These are phyloP conservation scores for Apodemus sylvaticus DNA, from an alignment of 2,113 vertebrate species.

Conservation along the genomic window DNA sequence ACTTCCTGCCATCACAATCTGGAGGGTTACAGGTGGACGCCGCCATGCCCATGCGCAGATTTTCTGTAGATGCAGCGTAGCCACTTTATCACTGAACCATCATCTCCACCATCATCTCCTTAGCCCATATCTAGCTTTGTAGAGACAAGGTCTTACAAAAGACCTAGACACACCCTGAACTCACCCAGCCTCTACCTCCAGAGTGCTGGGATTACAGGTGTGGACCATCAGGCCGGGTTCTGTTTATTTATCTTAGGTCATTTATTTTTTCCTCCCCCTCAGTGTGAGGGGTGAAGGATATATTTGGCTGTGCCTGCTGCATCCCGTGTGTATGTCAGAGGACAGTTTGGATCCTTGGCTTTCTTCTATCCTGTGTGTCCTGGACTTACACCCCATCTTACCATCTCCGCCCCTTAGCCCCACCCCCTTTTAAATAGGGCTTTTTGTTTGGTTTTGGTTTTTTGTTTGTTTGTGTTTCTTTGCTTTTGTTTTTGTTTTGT, in stretches of 20 bases:
- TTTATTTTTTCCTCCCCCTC: neutral
- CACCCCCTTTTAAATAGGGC: neutral
- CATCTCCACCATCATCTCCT: too few species aligned
- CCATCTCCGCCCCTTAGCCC: accelerated
- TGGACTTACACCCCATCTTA: neutral
- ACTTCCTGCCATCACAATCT: neutral
- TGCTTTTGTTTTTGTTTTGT: too few species aligned
- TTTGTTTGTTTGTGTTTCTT: neutral
- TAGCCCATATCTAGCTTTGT: neutral
- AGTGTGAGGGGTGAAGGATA: neutral
- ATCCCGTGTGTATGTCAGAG: neutral
- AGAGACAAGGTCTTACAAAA: neutral
- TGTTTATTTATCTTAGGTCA: neutral
- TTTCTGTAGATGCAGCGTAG: neutral
- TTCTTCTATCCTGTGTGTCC: too few species aligned
- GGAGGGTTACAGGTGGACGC: neutral
- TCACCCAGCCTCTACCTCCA: neutral
- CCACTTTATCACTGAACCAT: neutral
- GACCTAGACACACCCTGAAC: neutral
- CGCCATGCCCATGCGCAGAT: neutral
- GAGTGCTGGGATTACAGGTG: too few species aligned
- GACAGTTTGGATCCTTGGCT: neutral
- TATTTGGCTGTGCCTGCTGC: neutral
- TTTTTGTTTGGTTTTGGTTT: neutral
- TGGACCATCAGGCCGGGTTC: neutral